Base-by-base conservation (phyloP, 1,140 invertebrate species). In the Aradophagus sp. region DNA sequence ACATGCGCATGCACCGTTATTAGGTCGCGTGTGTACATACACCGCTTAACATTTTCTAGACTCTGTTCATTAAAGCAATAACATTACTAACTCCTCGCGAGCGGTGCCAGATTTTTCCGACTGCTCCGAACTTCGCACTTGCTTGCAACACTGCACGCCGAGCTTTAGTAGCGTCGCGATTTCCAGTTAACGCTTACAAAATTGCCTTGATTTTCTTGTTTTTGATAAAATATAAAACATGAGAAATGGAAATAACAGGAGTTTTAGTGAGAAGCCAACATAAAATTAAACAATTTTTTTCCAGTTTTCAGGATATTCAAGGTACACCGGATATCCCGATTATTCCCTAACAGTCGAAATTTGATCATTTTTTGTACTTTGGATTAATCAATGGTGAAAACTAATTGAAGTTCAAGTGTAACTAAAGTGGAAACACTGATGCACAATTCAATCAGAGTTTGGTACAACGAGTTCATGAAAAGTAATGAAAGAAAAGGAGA, bases 1-100 rank as follows among this genome's bases (percentile, higher is more conserved):
- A 55, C 55, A 61, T 48, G 61, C 41, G 34, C 36, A 56, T 56
- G 23, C 62, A 45, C 48, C 26, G 29, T 62, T 62, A 69, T 69
- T 62, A 61, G 29, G 34, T 31, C 58, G 38, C 38, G 31, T 45
- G 52, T 58, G 26, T 62, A 70, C 58, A 70, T 56, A 70, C 56
- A 70, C n/a, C 35, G 38, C 19, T 70, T 50, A 42, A 53, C 38
- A 61, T 53, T 50, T 67, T 67, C 36, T 42, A 39, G 20, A 2
- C 45, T 29, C 14, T 42, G 32, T 67, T 58, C 52, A 52, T 58
- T 67, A 52, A 58, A 16, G 20, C 52, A 56, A 56, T 66, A 50
- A 56, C 48, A 48, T 56, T 48, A 38, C 42, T 45, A 39, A 55
- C 41, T 55, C 47, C 17, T 55, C 29, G 7, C 1, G 2, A 1